phyloP scores from a whole-genome alignment of 2,888 invertebrate species.

The Acleris cristana region DNA sequence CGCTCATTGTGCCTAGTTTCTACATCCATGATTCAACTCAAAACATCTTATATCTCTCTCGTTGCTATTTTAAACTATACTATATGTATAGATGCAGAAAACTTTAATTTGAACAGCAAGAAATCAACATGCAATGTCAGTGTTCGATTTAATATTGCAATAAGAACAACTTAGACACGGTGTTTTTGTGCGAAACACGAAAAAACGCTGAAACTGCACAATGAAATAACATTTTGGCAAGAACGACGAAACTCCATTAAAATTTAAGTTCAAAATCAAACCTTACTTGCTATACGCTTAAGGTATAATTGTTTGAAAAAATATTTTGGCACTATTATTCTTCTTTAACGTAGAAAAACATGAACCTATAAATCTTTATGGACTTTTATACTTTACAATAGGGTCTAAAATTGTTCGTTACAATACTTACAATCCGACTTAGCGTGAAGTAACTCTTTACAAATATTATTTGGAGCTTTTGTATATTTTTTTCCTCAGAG shows the following conservation, averaged over 20 bases:
- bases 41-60: too few relatives aligned
- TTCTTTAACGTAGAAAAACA: neutral
- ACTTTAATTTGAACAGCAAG: too few relatives aligned
- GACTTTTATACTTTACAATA: neutral
- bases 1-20: constrained; percentile 23
- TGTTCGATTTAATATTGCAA: constrained; percentile 11
- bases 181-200: constrained; percentile 29
- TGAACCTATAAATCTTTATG: neutral
- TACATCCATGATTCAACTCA: constrained; percentile 1
- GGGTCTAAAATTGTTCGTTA: too few relatives aligned
- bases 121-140: too few relatives aligned
- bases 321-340: too few relatives aligned
- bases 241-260: too few relatives aligned
- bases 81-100: too few relatives aligned
- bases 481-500: neutral
- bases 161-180: constrained; percentile 33
- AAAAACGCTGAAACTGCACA: constrained; percentile 22
- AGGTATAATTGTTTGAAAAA: too few relatives aligned
- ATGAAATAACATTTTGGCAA: neutral
- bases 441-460: constrained; percentile 24
- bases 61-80: too few relatives aligned
- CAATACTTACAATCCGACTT: too few relatives aligned
- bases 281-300: too few relatives aligned
- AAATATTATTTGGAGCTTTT: constrained; percentile 29
- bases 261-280: too few relatives aligned